Conservation (phyloP, 2,113 vertebrate genomes). For the Typhlomys cinereus region DNA sequence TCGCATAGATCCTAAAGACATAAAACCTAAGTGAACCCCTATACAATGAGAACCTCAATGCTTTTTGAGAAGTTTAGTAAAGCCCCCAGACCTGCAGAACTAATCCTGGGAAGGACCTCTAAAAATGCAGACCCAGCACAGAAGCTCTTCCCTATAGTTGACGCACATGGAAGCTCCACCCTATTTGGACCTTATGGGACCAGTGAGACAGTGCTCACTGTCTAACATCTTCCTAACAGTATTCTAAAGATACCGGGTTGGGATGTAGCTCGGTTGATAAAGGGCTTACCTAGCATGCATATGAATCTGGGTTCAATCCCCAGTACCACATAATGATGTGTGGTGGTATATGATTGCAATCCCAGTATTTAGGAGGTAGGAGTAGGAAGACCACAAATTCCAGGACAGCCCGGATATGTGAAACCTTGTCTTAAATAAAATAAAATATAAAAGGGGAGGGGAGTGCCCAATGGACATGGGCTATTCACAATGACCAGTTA, state of each 20-base stretch:
- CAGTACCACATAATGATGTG: no score
- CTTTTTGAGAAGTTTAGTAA: not conserved
- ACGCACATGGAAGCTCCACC: accelerated
- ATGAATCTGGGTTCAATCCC: no score
- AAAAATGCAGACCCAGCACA: not conserved
- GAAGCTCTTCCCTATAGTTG: accelerated
- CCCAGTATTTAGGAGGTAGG: no score
- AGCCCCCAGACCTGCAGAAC: not conserved
- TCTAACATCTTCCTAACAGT: not conserved
- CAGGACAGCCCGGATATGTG: no score
- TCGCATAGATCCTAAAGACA: not conserved
- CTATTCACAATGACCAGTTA: not conserved
- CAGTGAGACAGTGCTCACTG: not conserved
- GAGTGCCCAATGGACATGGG: not conserved
- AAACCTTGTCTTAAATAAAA: no score
- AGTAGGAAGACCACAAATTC: no score
- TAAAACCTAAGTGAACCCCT: not conserved
- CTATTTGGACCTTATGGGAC: no score
- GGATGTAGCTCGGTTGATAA: no score
- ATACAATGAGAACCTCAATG: not conserved
- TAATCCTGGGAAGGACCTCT: not conserved
- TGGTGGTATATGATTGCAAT: no score
- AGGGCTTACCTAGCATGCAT: no score
- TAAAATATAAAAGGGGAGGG: not conserved
- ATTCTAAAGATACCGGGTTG: not conserved